Conservation (phyloP, 2,888 invertebrate genomes). For the Petrophora chlorosata region DNA sequence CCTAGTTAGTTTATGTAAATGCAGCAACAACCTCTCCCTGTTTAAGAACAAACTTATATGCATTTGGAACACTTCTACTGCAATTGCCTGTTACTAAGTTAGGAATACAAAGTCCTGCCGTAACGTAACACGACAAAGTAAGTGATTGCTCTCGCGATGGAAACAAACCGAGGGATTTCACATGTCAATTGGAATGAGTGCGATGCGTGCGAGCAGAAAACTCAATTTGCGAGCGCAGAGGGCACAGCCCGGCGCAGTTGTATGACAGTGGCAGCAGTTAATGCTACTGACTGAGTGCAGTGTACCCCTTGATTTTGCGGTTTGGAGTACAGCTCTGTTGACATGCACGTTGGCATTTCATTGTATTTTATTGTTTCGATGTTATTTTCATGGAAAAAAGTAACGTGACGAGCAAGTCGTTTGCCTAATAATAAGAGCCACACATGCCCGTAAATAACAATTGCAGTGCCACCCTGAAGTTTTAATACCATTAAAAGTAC, state of each 20-base stretch:
- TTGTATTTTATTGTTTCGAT: too few species aligned
- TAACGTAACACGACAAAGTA: slow-evolving; percentile 24
- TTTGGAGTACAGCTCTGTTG: too few species aligned
- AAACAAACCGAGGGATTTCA: slow-evolving; percentile 46
- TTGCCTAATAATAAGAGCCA: too few species aligned
- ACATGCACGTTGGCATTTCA: too few species aligned
- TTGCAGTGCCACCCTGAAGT: too few species aligned
- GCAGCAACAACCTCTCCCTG: not conserved
- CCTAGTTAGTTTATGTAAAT: not conserved
- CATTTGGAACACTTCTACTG: not conserved
- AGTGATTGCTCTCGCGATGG: slow-evolving; percentile 34
- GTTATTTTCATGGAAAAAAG: too few species aligned
- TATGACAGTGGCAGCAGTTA: slow-evolving; percentile 68
- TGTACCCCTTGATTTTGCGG: slow-evolving; percentile 19
- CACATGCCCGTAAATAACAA: too few species aligned
- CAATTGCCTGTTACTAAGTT: not conserved
- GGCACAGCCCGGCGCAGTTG: slow-evolving; percentile 57
- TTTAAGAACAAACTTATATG: not conserved
- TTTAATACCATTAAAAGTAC: too few species aligned
- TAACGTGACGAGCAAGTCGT: too few species aligned
- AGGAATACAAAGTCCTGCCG: slow-evolving; percentile 14
- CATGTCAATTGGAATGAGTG: slow-evolving; percentile 62
- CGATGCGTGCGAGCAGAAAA: slow-evolving; percentile 61
- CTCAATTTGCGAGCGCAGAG: slow-evolving; percentile 68
- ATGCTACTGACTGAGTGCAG: slow-evolving; percentile 30